phyloP scores from a whole-genome alignment of 2,888 invertebrate species.

The Eulithis prunata region DNA sequence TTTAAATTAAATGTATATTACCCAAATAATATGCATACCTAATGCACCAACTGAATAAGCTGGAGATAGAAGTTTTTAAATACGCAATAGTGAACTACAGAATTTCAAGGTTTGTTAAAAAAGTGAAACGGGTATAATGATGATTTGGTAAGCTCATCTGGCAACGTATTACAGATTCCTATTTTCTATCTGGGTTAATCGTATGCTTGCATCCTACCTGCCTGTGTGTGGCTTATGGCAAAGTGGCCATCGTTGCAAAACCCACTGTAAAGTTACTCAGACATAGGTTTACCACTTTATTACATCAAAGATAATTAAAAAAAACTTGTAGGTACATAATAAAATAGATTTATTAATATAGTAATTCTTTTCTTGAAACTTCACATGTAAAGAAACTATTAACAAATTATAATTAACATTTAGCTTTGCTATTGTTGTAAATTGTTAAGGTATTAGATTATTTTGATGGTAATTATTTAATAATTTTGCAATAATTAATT shows the following conservation, averaged over 20 bases:
- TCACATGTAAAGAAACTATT: no score
- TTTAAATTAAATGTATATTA: neutral
- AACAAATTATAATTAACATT: no score
- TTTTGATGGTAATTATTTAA: no score
- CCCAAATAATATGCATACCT: neutral
- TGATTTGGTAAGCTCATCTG: conserved; percentile 22
- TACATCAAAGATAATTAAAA: no score
- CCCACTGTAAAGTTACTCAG: conserved; percentile 35
- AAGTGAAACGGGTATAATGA: conserved; percentile 9
- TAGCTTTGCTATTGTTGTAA: no score
- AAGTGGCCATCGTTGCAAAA: conserved; percentile 50
- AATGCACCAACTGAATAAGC: neutral
- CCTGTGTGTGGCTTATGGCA: conserved; percentile 39
- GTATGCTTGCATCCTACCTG: conserved; percentile 38
- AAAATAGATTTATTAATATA: no score
- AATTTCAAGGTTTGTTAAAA: conserved; percentile 24
- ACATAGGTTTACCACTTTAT: no score
- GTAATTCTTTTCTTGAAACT: no score
- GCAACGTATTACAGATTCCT: conserved; percentile 32
- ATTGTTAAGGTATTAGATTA: no score
- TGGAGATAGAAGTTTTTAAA: conserved; percentile 5
- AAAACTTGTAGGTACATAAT: no score
- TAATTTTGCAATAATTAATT: no score
- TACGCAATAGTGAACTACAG: neutral
- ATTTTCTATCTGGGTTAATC: conserved; percentile 43